A percentile compares a stretch with the other conserved stretches of the same genome.
Conservation (phyloP, 2,797 vertebrate species). For the Ctenopoma kingsleyae region DNA sequence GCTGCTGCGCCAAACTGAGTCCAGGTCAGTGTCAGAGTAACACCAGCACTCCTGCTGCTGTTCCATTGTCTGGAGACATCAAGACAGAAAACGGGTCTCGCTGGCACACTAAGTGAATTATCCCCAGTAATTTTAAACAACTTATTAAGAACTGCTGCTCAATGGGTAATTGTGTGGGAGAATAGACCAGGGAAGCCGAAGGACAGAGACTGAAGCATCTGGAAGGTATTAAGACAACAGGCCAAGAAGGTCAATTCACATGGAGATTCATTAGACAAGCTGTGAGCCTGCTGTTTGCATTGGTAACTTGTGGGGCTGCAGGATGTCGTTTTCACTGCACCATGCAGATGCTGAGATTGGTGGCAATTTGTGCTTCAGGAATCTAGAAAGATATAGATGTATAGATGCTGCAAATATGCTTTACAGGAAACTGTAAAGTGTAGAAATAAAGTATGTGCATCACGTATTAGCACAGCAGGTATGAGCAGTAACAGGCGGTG, state of each 20-base stretch:
- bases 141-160: constrained; percentile 51
- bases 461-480: constrained; percentile 31
- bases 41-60: constrained; percentile 31
- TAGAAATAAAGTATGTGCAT: constrained; percentile 28
- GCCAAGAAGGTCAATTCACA: constrained; percentile 59
- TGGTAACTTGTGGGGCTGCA: constrained; percentile 55
- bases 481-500: constrained; percentile 46
- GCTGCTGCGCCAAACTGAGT: constrained; percentile 9
- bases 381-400: constrained; percentile 30
- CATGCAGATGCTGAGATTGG: constrained; percentile 60
- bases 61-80: constrained; percentile 44
- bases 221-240: constrained; percentile 74
- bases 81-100: constrained; percentile 57
- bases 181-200: constrained; percentile 50
- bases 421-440: constrained; percentile 18
- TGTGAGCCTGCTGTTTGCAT: constrained; percentile 70
- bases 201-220: constrained; percentile 71
- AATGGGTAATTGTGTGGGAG: constrained; percentile 65
- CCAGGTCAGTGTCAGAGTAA: constrained; percentile 36
- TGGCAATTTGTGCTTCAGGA: constrained; percentile 56
- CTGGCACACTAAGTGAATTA: constrained; percentile 57
- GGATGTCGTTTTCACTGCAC: constrained; percentile 51
- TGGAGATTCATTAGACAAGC: constrained; percentile 66
- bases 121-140: constrained; percentile 54
- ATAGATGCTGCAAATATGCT: constrained; percentile 28